Evolutionary conservation across 2,888 invertebrate species (phyloP).

Genomic region (Scrobipalpa costella): DNA sequence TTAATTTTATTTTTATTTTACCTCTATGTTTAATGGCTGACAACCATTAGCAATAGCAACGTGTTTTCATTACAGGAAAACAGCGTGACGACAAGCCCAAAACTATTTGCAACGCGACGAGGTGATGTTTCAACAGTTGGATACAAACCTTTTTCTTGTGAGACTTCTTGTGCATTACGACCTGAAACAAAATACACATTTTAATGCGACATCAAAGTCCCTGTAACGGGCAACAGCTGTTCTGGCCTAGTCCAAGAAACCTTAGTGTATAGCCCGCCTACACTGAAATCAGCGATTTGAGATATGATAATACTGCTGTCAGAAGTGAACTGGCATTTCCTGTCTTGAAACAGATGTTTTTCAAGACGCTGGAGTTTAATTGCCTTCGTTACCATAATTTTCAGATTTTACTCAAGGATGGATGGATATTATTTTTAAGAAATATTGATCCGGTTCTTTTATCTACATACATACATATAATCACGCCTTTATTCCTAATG

Average conservation of each 20-base stretch:
- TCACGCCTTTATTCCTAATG: too few species aligned
- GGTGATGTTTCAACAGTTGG: not conserved
- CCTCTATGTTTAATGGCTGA: not conserved
- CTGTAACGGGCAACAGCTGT: slow-evolving; percentile 39
- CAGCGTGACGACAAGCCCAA: not conserved
- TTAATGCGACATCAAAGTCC: slow-evolving; percentile 38
- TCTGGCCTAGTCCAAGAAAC: slow-evolving; percentile 30
- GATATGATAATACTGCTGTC: slow-evolving; percentile 8
- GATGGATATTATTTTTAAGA: not conserved
- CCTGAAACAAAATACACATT: slow-evolving; percentile 57
- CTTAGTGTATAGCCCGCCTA: slow-evolving; percentile 1
- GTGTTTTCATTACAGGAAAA: not conserved
- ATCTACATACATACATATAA: too few species aligned
- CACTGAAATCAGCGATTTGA: slow-evolving; percentile 1
- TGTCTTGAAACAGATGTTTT: slow-evolving; percentile 10
- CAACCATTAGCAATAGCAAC: not conserved
- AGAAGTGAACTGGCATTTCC: slow-evolving; percentile 5
- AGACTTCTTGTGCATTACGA: slow-evolving; percentile 69
- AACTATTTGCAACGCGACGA: slow-evolving; percentile 1
- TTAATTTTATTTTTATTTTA: not conserved
- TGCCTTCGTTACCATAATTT: not conserved
- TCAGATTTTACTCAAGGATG: not conserved
- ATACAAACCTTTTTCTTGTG: slow-evolving; percentile 71
- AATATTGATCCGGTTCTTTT: slow-evolving; percentile 1
- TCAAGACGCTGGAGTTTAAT: slow-evolving; percentile 8